Percentiles rank a stretch among this genome's conserved stretches.
Conservation (phyloP, 2,888 invertebrate species). For the Epistrophella euchroma region DNA sequence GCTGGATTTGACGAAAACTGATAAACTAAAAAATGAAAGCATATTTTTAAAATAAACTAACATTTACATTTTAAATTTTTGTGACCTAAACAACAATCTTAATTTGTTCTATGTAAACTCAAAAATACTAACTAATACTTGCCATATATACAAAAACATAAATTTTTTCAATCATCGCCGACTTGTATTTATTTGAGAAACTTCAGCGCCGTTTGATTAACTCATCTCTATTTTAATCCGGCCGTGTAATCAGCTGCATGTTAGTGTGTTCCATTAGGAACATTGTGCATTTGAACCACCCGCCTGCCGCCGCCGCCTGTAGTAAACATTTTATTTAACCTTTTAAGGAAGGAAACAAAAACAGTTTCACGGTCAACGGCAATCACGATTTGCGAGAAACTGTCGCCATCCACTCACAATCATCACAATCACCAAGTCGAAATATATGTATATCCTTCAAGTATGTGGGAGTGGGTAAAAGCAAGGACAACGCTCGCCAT, state of each 20-base stretch:
- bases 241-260: conserved; percentile 43
- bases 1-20: not conserved
- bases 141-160: no score
- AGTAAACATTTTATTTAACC: conserved; percentile 59
- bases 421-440: conserved; percentile 17
- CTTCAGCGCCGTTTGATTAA: not conserved
- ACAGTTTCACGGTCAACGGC: conserved; percentile 68
- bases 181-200: not conserved
- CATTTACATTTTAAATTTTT: no score
- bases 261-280: conserved; percentile 5
- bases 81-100: no score
- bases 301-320: conserved; percentile 5
- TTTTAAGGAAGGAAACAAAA: conserved; percentile 46
- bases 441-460: conserved; percentile 17
- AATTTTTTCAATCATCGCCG: no score
- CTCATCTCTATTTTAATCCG: not conserved
- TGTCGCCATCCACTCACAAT: conserved; percentile 38
- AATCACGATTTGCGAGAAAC: conserved; percentile 29
- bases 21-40: not conserved
- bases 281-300: conserved; percentile 16
- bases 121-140: no score
- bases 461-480: conserved; percentile 2
- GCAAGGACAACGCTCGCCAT: conserved; percentile 48
- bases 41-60: no score
- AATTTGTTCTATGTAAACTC: no score